Base-by-base conservation (phyloP, 2,113 vertebrate genomes). In the Malurus cyaneus region DNA sequence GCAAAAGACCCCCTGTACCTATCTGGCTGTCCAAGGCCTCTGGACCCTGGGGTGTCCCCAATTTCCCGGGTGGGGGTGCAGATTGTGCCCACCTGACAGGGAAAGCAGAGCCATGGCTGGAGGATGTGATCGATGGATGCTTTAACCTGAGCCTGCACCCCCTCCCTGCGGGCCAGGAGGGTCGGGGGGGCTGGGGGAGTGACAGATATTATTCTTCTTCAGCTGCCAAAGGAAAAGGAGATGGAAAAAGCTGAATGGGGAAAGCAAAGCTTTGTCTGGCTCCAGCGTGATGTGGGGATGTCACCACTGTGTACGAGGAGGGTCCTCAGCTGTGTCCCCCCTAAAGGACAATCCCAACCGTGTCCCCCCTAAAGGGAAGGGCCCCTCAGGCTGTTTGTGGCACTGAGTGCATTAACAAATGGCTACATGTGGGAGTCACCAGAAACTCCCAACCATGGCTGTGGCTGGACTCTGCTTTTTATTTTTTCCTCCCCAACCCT, bases 261-360 rank as follows among this genome's bases (percentile, higher is more conserved):
- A 67, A 47, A n/a, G 66, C 8, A 7, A 36, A 89, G 60, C 52
- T 70, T n/a, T 65, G 64, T 14, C 26, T 77, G 89, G 74, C 70
- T 56, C 44, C 13, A 31, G 79, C 0, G 0, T 1, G 16, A 44
- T 3, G 39, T 78, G 70, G 80, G 47, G 65, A 36, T 31, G 61
- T 34, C 80, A 54, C 5, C 31, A 1, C 3, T 5, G 4, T 3
- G 6, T 1, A 1, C 0, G 2, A 20, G 42, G 34, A 28, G 0
- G 9, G 47, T 62, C 39, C 61, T 57, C 61, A 16, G 0, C 15
- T 3, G 8, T 26, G 12, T 80, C 11, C 50, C 56, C 7, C 7
- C 5, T 3, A 5, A 62, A 56, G 18, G 31, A 50, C 12, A 10
- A 2, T 12, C 42, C 59, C 50, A 64, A 3, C 44, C 12, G 2